A percentile compares a stretch with the other conserved stretches of the same genome.
These are phyloP conservation scores for Anaspis maculata DNA, from an alignment of 2,888 invertebrate genomes.

Conservation along the genomic window DNA sequence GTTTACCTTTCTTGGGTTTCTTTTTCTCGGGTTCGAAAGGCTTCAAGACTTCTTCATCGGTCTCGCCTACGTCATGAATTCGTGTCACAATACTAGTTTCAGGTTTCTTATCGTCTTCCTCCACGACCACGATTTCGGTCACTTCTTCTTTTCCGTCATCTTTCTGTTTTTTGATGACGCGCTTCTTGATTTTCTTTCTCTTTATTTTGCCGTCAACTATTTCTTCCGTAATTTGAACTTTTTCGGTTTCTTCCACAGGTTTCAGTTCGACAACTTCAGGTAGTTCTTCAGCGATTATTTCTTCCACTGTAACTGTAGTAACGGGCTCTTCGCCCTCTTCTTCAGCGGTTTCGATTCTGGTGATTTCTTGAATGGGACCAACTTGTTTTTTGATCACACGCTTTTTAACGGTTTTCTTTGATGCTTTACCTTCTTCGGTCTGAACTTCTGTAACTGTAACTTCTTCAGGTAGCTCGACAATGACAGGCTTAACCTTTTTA, in stretches of 20 bases:
- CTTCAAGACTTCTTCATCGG: conserved; percentile 8
- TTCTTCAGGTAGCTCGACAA: conserved; percentile 36
- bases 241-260: conserved; percentile 19
- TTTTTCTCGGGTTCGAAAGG: conserved; percentile 8
- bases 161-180: conserved; percentile 38
- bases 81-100: conserved; percentile 8
- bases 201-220: conserved; percentile 15
- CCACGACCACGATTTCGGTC: conserved; percentile 31
- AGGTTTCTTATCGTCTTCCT: conserved; percentile 14
- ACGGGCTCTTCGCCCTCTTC: conserved; percentile 40
- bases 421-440: conserved; percentile 13
- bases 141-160: conserved; percentile 32
- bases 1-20: conserved; percentile 9
- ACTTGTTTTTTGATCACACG: conserved; percentile 33
- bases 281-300: conserved; percentile 30
- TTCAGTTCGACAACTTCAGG: conserved; percentile 11
- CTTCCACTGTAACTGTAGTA: conserved; percentile 28
- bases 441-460: conserved; percentile 16
- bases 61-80: conserved; percentile 17
- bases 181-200: conserved; percentile 34
- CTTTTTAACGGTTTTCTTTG: conserved; percentile 25
- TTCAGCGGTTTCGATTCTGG: conserved; percentile 43
- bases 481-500: conserved; percentile 11
- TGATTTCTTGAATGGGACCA: conserved; percentile 29
- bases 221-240: conserved; percentile 19